Evolutionary conservation across 53 echinoderm and acorn worm species (phyloP).

Genomic region (Holothuria scabra): DNA sequence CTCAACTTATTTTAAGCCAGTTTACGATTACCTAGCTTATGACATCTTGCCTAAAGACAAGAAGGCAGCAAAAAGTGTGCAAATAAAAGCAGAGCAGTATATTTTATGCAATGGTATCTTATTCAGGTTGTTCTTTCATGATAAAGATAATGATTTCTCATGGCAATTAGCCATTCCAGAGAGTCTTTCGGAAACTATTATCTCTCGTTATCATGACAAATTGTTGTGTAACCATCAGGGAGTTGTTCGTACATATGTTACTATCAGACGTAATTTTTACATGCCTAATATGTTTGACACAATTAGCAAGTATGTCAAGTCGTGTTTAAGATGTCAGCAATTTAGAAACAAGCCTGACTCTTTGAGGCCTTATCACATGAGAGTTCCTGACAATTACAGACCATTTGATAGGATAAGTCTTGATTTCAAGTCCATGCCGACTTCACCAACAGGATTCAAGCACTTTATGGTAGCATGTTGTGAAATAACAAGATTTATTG

Average conservation of each 20-base stretch:
- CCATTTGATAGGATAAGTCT: slow-evolving; percentile 58
- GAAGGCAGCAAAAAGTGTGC: slow-evolving; percentile 45
- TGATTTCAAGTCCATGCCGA: slow-evolving; percentile 64
- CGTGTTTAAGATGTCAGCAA: slow-evolving; percentile 37
- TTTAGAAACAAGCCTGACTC: slow-evolving; percentile 48
- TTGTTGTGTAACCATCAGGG: slow-evolving; percentile 60
- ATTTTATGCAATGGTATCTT: slow-evolving; percentile 51
- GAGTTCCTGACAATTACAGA: slow-evolving; percentile 58
- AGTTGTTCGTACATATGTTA: slow-evolving; percentile 50
- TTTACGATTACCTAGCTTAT: slow-evolving; percentile 57
- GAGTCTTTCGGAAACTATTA: slow-evolving; percentile 29
- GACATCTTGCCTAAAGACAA: slow-evolving; percentile 58
- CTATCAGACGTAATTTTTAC: slow-evolving; percentile 53
- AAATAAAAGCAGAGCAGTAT: slow-evolving; percentile 56
- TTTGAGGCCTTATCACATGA: too few species aligned
- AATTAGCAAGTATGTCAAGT: not conserved
- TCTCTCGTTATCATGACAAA: slow-evolving; percentile 54
- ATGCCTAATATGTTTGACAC: slow-evolving; percentile 18
- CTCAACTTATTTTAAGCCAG: not conserved
- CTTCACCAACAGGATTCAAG: slow-evolving; percentile 53
- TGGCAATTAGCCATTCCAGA: slow-evolving; percentile 57
- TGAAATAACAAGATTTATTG: slow-evolving; percentile 60
- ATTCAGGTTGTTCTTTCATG: slow-evolving; percentile 51
- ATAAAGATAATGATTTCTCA: slow-evolving; percentile 51
- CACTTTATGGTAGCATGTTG: slow-evolving; percentile 56